Percentiles rank a stretch among this genome's conserved stretches.
Conservation (phyloP, 2,888 invertebrate genomes). For the Mesochorus sp. region DNA sequence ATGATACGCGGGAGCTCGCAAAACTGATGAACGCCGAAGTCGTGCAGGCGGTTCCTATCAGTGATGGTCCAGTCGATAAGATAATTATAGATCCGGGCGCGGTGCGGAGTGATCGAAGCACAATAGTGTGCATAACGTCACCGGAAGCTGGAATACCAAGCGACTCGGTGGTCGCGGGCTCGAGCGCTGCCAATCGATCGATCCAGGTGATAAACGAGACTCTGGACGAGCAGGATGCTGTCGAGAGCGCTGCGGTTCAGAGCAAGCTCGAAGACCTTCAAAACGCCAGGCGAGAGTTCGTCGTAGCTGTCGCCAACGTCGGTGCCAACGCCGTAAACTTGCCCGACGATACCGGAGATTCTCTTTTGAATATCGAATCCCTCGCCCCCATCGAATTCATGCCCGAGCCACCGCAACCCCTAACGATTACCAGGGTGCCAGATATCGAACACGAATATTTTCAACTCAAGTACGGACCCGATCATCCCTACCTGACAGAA, state of each 20-base stretch:
- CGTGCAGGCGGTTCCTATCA: conserved; percentile 71
- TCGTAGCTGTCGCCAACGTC: conserved; percentile 74
- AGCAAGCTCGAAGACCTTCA: conserved; percentile 72
- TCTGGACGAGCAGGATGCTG: conserved; percentile 72
- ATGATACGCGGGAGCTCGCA: conserved; percentile 69
- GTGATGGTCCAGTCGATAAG: conserved; percentile 68
- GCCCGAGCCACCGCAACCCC: conserved; percentile 39
- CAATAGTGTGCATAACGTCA: conserved; percentile 69
- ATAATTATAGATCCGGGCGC: conserved; percentile 74
- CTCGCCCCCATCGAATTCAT: too few species aligned
- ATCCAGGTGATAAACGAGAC: conserved; percentile 71
- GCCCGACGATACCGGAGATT: conserved; percentile 54
- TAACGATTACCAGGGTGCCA: conserved; percentile 58
- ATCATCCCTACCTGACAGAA: conserved; percentile 70
- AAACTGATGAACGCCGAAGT: conserved; percentile 72
- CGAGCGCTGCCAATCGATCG: conserved; percentile 67
- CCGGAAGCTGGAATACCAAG: not conserved
- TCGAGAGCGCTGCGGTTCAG: conserved; percentile 69
- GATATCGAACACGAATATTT: conserved; percentile 64
- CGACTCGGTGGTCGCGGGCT: not conserved
- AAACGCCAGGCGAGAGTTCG: conserved; percentile 76
- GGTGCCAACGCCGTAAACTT: conserved; percentile 70
- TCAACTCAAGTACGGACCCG: conserved; percentile 59
- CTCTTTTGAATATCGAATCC: conserved; percentile 52
- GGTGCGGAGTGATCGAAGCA: conserved; percentile 68